Base-by-base conservation (phyloP, 2,113 vertebrate genomes). In the Thunnus thynnus region DNA sequence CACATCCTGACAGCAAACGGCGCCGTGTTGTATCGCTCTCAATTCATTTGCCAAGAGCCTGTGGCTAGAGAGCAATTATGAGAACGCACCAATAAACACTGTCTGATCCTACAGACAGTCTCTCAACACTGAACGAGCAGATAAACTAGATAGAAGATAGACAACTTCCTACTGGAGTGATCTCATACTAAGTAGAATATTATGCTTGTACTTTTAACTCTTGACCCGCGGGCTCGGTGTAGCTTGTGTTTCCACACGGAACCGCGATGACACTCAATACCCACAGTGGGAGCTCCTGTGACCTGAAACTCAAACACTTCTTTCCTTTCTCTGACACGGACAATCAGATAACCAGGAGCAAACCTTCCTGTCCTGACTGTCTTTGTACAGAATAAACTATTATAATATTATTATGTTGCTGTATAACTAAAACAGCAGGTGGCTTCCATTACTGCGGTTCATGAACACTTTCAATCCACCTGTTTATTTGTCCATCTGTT, bases 231-330 rank as follows among this genome's bases (percentile, higher is more conserved):
- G 47, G 47, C 72, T 58, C 69, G 1, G 22, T 44, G 52, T n/a
- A 41, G 50, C 61, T 80, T 7, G 4, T 67, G 65, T 88, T 89
- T 78, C 77, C 58, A 68, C 36, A 44, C n/a, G 36, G 27, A 62
- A 16, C 62, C 30, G 76, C 20, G 70, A 2, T 9, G 79, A 89
- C 58, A 90, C 22, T 58, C 16, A 52, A 92, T 51, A 89, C 60
- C 4, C 65, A 46, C 70, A 32, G 12, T 2, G 58, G 20, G 61
- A 27, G 52, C 69, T 69, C 36, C 36, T 65, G 66, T 79, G 70
- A 67, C 76, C 87, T 68, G 68, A 88, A 83, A 81, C 48, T 27
- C 30, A 36, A 76, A 50, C 48, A 50, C 44, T n/a, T 30, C 25
- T 66, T 83, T 60, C 44, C 46, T 83, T 74, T 56, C 74, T 78